phyloP scores from a whole-genome alignment of 1,140 invertebrate genomes.

The Sycobia sp. region DNA sequence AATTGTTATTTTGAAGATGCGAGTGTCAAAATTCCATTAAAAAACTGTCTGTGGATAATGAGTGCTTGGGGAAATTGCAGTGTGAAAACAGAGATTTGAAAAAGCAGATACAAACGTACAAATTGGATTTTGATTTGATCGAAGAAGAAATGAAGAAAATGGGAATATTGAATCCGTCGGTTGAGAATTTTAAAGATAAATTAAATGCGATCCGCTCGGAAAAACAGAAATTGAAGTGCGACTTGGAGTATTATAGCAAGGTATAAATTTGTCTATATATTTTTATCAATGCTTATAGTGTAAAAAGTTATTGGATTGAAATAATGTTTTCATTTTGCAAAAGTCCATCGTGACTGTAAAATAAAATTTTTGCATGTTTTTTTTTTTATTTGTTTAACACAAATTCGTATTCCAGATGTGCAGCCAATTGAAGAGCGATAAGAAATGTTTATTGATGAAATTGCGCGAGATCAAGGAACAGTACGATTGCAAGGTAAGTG shows the following conservation, averaged over 20 bases:
- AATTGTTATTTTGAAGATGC: slow-evolving; percentile 17
- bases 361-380: neutral
- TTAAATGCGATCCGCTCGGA: slow-evolving; percentile 27
- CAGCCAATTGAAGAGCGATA: neutral
- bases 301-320: neutral
- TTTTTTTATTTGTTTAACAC: neutral
- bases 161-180: slow-evolving; percentile 6
- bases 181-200: slow-evolving; percentile 35
- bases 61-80: no score
- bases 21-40: slow-evolving; percentile 5
- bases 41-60: no score
- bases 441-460: slow-evolving; percentile 13
- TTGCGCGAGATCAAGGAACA: no score
- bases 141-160: slow-evolving; percentile 43
- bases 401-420: neutral
- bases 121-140: slow-evolving; percentile 45
- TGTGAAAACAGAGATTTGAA: slow-evolving; percentile 44
- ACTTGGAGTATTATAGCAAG: slow-evolving; percentile 5
- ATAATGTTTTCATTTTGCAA: no score
- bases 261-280: slow-evolving; percentile 12
- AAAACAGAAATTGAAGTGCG: slow-evolving; percentile 20
- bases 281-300: neutral
- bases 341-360: neutral
- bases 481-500: no score
- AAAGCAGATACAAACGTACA: slow-evolving; percentile 38